Conservation (phyloP, 2,888 invertebrate species). For the Lypha dubia region DNA sequence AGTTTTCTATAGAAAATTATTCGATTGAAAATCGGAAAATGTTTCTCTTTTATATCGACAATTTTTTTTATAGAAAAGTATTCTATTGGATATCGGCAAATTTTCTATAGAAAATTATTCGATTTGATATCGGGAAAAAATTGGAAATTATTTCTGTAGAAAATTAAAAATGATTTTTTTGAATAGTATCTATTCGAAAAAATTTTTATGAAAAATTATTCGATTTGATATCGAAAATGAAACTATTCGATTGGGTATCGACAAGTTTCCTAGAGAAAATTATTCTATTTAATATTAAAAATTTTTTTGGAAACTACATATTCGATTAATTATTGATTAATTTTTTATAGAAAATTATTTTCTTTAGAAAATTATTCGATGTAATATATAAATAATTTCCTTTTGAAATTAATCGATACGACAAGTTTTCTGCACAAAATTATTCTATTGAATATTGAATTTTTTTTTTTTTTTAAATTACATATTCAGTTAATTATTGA, state of each 20-base stretch:
- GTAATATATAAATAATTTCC: too few species aligned
- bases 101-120: neutral
- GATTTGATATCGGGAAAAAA: too few species aligned
- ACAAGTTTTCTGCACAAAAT: too few species aligned
- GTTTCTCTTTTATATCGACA: neutral
- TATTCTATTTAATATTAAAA: neutral
- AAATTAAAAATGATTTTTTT: too few species aligned
- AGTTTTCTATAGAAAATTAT: neutral
- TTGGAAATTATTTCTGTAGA: too few species aligned
- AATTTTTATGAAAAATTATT: too few species aligned
- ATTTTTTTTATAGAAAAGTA: neutral
- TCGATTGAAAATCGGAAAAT: too few species aligned
- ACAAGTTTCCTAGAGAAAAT: neutral
- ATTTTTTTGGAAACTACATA: neutral
- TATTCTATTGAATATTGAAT: neutral
- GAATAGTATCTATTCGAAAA: too few species aligned
- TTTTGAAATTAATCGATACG: too few species aligned
- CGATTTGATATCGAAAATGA: neutral
- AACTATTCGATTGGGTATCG: neutral
- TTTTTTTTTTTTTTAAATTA: too few species aligned
- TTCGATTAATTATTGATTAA: neutral
- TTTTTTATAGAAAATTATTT: neutral
- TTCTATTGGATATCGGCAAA: neutral
- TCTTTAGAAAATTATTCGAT: too few species aligned
- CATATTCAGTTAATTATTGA: neutral